Percentiles rank a stretch among this genome's conserved stretches.
These are phyloP conservation scores for Calliphora vicina DNA, from an alignment of 1,140 invertebrate species.

Conservation along the genomic window DNA sequence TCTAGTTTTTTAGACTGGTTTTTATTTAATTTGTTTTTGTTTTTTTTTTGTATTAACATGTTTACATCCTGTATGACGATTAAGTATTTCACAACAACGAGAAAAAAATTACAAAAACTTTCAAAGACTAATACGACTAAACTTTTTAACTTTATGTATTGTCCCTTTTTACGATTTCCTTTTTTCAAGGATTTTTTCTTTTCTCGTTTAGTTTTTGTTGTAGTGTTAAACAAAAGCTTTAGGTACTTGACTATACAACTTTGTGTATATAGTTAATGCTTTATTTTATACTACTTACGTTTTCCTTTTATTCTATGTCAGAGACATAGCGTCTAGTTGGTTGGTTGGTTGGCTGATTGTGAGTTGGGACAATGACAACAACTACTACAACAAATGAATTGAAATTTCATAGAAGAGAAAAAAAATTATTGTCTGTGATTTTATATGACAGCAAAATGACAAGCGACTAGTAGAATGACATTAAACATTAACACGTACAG, in stretches of 20 bases:
- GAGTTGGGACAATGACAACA: constrained; percentile 16
- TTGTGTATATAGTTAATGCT: not conserved
- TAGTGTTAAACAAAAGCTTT: constrained; percentile 26
- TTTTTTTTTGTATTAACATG: constrained; percentile 2
- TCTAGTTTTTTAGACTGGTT: not conserved
- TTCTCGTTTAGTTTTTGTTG: not conserved
- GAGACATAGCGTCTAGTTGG: not conserved
- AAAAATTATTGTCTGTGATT: constrained; percentile 19
- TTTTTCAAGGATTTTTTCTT: constrained; percentile 27
- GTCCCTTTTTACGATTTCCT: constrained; percentile 24
- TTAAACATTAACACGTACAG: constrained; percentile 24
- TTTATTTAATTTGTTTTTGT: not conserved
- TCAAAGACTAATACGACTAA: not conserved
- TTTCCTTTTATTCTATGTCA: not conserved
- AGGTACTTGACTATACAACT: constrained; percentile 21
- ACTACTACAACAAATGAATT: not conserved
- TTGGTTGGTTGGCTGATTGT: not conserved
- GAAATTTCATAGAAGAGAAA: not conserved
- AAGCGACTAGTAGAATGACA: constrained; percentile 27
- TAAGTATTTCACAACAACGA: constrained; percentile 23
- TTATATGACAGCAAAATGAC: constrained; percentile 34
- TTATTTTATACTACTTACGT: too few species aligned
- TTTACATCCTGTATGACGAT: constrained; percentile 34
- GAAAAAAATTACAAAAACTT: too few species aligned
- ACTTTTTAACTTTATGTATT: constrained; percentile 26